A percentile compares a stretch with the other conserved stretches of the same genome.
Conservation (phyloP, 2,113 vertebrate genomes). For the Chloroceryle aenea region DNA sequence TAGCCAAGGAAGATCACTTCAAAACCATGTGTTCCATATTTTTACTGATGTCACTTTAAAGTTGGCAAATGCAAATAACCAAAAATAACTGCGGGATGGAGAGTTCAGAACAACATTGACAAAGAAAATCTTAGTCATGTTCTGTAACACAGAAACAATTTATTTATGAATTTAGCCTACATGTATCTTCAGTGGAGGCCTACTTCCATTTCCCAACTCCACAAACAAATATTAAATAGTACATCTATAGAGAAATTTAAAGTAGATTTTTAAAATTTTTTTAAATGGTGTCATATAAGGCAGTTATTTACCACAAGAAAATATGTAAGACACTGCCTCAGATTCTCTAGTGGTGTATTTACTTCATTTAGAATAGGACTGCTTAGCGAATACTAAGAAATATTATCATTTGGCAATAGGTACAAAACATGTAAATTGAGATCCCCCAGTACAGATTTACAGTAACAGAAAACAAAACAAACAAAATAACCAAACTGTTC, state of each 20-base stretch:
- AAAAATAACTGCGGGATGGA: background rate
- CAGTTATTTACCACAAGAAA: background rate
- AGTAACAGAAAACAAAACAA: background rate
- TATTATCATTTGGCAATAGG: background rate
- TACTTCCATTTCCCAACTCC: background rate
- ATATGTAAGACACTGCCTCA: background rate
- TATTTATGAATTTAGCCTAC: background rate
- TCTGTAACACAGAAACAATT: background rate
- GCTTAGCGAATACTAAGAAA: background rate
- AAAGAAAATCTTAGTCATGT: background rate
- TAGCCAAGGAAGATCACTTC: background rate
- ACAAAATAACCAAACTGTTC: background rate
- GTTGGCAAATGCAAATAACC: background rate
- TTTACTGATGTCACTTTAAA: background rate
- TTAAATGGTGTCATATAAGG: background rate
- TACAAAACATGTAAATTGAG: background rate
- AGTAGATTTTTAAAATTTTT: background rate
- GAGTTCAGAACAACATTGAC: background rate
- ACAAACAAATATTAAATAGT: background rate
- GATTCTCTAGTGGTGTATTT: background rate
- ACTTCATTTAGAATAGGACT: background rate
- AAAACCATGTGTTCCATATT: background rate
- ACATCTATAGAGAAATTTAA: background rate
- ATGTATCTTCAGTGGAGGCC: background rate
- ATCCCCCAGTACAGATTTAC: background rate